These are phyloP conservation scores for Platysternon megacephalum DNA, from an alignment of 2,113 vertebrate species.

Conservation along the genomic window DNA sequence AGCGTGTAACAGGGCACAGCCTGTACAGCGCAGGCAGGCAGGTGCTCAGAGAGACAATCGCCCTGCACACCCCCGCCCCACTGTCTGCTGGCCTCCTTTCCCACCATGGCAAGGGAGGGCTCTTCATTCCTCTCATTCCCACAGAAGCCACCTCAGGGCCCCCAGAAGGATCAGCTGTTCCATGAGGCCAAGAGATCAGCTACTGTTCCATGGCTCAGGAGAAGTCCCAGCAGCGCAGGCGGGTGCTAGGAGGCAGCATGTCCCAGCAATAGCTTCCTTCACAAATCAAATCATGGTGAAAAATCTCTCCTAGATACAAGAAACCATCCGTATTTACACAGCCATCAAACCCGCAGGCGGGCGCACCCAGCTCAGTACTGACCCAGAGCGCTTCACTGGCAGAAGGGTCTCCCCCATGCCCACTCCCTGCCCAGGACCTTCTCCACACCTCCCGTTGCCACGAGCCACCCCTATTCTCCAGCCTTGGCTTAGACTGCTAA, in stretches of 20 bases:
- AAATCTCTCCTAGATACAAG: constrained; percentile 8
- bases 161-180: neutral
- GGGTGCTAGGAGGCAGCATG: neutral
- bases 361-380: neutral
- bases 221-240: neutral
- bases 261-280: neutral
- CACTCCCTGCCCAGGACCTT: neutral
- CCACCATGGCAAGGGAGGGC: neutral
- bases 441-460: neutral
- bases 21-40: neutral
- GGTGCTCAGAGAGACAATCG: neutral
- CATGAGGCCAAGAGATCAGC: neutral
- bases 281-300: neutral
- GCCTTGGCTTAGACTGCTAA: neutral
- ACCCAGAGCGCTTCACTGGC: neutral
- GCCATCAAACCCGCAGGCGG: neutral
- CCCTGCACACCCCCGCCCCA: neutral
- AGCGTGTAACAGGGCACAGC: neutral
- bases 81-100: neutral
- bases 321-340: constrained; percentile 58
- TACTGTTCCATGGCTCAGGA: neutral
- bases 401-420: neutral
- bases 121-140: neutral
- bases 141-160: neutral
- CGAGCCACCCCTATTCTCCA: neutral